Conservation (phyloP, 2,113 vertebrate species). For the Petroica traversi region DNA sequence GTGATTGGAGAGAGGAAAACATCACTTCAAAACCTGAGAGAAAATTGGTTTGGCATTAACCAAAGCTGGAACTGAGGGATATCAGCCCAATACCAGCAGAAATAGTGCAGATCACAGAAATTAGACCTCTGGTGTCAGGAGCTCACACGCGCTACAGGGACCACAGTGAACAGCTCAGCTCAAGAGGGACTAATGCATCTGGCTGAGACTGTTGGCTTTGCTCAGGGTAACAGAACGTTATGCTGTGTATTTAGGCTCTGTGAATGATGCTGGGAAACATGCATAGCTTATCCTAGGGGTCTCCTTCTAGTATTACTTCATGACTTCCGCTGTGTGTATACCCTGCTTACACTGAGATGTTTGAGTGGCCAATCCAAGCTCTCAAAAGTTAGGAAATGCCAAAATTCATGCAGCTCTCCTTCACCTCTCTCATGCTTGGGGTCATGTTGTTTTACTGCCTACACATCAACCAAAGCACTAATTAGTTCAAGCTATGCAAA, state of each 20-base stretch:
- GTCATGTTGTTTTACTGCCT: conserved; percentile 53
- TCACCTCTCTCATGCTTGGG: conserved; percentile 26
- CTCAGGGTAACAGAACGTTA: neutral
- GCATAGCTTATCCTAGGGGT: neutral
- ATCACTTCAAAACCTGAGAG: neutral
- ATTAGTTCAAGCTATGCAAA: conserved; percentile 66
- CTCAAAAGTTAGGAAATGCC: neutral
- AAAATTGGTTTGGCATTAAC: neutral
- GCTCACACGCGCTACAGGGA: neutral
- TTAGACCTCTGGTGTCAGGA: neutral
- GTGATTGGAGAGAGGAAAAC: neutral
- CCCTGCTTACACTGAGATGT: neutral
- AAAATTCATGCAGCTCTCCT: neutral
- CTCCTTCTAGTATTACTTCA: neutral
- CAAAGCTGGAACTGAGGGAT: neutral
- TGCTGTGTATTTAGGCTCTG: neutral
- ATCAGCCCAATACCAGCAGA: neutral
- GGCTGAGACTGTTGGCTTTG: neutral
- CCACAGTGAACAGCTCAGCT: neutral
- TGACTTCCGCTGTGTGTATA: neutral
- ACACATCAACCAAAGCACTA: conserved; percentile 38
- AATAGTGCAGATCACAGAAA: neutral
- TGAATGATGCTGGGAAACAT: neutral
- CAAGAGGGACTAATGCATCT: neutral
- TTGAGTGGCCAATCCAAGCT: neutral